Base-by-base conservation (phyloP, 2,797 vertebrate genomes). In the Neosilurus mollespiculum region DNA sequence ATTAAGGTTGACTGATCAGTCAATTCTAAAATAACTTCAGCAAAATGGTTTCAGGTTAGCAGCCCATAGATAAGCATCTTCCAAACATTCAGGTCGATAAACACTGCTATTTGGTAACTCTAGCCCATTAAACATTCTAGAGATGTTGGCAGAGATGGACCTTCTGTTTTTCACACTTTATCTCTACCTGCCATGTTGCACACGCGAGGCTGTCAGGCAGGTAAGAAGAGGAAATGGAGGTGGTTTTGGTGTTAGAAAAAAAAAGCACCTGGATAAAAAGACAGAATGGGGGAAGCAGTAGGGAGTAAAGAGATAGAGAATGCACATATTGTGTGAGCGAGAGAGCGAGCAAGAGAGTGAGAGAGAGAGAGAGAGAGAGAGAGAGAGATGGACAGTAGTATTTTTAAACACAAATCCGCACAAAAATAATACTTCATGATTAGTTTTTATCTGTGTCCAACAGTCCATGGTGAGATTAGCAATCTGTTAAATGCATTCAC, bases 161-260 rank as follows among this genome's bases (percentile, higher is more conserved):
- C 59, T 56, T 51, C 51, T 66, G 71, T 61, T 81, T 85, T 83
- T 62, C 65, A 70, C 30, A 59, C 77, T 85, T 85, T 85, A 85
- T 87, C 81, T 78, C 84, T 56, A 34, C n/a, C 81, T 80, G 49
- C 61, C 75, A 82, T 59, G 73, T 24, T 30, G 72, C 62, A 66
- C 49, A 65, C 75, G 53, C 18, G 18, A 73, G 71, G 34, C 24
- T 79, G 56, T 54, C 26, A n/a, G 73, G 80, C 80, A 65, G 77
- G 77, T 51, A 70, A 4, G 34, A 56, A 62, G 34, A 70, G 59
- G 56, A 16, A 34, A 65, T 37, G n/a, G 61, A 78, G 76, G 76
- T 1, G 61, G 43, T 18, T 64, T 64, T 43, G 61, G 43, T 65
- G 5, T 18, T 59, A 30, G 14, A 51, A 71, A n/a, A 70, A 69